phyloP scores from a whole-genome alignment of 2,797 vertebrate species.

The Periparus ater region DNA sequence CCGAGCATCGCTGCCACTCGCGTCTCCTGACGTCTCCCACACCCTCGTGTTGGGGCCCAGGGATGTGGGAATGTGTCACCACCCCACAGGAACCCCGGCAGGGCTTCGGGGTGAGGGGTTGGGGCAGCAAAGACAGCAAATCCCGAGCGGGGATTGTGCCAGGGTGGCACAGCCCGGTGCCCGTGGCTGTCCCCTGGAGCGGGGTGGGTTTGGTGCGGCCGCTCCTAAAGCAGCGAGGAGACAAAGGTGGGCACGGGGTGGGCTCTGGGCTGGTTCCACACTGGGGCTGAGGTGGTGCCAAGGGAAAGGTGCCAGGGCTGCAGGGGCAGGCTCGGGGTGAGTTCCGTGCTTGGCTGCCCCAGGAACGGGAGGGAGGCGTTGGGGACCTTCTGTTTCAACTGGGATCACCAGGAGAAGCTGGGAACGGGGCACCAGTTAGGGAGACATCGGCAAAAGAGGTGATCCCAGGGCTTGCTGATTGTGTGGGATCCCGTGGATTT shows the following conservation, averaged over 20 bases:
- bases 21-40: rapidly evolving
- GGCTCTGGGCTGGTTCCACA: rapidly evolving
- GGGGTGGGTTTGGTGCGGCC: not conserved
- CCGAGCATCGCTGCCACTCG: not conserved
- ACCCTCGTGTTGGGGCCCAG: rapidly evolving
- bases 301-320: not conserved
- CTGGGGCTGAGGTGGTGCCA: not conserved
- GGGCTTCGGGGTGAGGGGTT: rapidly evolving
- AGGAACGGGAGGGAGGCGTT: not conserved
- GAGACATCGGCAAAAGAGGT: not conserved
- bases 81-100: rapidly evolving
- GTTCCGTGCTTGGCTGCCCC: not conserved
- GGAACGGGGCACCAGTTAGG: not conserved
- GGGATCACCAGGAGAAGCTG: not conserved
- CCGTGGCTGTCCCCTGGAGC: rapidly evolving
- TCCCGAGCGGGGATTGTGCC: rapidly evolving
- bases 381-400: not conserved
- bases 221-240: rapidly evolving
- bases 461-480: not conserved
- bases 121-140: no score
- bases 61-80: not conserved
- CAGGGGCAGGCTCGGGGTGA: not conserved
- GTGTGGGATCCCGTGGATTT: not conserved
- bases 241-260: not conserved
- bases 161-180: not conserved